A percentile compares a stretch with the other conserved stretches of the same genome.
Conservation (phyloP, 2,113 vertebrate genomes). For the Sceloporus undulatus region DNA sequence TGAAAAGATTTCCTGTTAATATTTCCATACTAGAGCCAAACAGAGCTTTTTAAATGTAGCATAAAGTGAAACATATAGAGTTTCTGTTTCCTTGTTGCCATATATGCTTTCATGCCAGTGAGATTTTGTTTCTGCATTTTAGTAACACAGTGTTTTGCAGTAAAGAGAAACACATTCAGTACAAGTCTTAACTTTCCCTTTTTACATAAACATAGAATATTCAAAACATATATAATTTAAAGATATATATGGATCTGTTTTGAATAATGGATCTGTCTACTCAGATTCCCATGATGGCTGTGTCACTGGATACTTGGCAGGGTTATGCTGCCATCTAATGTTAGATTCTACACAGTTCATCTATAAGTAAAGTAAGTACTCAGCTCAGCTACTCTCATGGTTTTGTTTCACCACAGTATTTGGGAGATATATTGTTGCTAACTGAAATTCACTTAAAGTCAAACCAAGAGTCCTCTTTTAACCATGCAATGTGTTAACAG, state of each 20-base stretch:
- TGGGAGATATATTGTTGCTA: not conserved
- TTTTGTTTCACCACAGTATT: no score
- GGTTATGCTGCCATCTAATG: conserved; percentile 74
- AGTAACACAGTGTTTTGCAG: conserved; percentile 41
- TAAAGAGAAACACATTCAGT: conserved; percentile 44
- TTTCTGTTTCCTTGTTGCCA: conserved; percentile 35
- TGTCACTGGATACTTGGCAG: conserved; percentile 14
- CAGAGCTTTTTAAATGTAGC: conserved; percentile 34
- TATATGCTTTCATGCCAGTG: conserved; percentile 9
- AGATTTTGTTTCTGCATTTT: conserved; percentile 42
- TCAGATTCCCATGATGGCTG: not conserved
- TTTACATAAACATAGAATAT: conserved; percentile 46
- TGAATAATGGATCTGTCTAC: conserved; percentile 47
- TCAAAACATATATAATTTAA: conserved; percentile 39
- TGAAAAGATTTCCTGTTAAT: conserved; percentile 46
- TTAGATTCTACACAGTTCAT: conserved; percentile 37
- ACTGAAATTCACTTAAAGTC: not conserved
- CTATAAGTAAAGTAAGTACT: not conserved
- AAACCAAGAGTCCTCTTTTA: not conserved
- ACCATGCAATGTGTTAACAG: not conserved
- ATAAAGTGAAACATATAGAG: conserved; percentile 40
- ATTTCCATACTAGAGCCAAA: conserved; percentile 39
- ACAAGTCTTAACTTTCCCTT: conserved; percentile 44
- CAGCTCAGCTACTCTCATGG: not conserved
- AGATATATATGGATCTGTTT: conserved; percentile 26